Percentiles rank a stretch among this genome's conserved stretches.
Conservation (phyloP, 2,797 vertebrate genomes). For the Pseudochromis fuscus region DNA sequence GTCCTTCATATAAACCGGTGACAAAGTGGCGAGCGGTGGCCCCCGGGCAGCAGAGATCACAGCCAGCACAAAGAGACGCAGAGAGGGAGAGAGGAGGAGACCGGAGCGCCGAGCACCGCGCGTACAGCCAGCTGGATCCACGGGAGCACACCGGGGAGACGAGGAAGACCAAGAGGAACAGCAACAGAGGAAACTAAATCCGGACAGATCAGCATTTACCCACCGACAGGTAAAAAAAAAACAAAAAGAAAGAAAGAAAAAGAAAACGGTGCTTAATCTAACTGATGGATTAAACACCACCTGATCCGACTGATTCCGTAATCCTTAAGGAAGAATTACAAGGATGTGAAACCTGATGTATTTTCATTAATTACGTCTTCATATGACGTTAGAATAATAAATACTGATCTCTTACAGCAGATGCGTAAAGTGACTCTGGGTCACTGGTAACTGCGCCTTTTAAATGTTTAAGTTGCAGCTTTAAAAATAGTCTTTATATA, state of each 20-base stretch:
- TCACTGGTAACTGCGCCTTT: neutral
- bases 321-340: neutral
- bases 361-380: neutral
- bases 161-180: neutral
- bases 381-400: neutral
- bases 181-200: slow-evolving; percentile 27
- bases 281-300: no score
- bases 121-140: slow-evolving; percentile 31
- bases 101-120: slow-evolving; percentile 37
- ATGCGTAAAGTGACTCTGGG: neutral
- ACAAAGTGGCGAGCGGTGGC: slow-evolving; percentile 68
- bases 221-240: slow-evolving; percentile 58
- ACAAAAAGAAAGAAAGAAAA: neutral
- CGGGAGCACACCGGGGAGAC: slow-evolving; percentile 36
- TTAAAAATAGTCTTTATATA: neutral
- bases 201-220: slow-evolving; percentile 42
- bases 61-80: slow-evolving; percentile 30
- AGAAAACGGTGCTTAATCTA: no score
- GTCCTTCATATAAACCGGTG: slow-evolving; percentile 80
- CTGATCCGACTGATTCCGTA: neutral
- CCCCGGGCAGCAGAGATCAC: slow-evolving; percentile 64
- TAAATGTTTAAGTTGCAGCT: slow-evolving; percentile 4
- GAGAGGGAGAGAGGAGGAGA: slow-evolving; percentile 28
- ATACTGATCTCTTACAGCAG: neutral
- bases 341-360: neutral